These are phyloP conservation scores for Misgurnus anguillicaudatus DNA, from an alignment of 2,113 vertebrate species.

Conservation along the genomic window DNA sequence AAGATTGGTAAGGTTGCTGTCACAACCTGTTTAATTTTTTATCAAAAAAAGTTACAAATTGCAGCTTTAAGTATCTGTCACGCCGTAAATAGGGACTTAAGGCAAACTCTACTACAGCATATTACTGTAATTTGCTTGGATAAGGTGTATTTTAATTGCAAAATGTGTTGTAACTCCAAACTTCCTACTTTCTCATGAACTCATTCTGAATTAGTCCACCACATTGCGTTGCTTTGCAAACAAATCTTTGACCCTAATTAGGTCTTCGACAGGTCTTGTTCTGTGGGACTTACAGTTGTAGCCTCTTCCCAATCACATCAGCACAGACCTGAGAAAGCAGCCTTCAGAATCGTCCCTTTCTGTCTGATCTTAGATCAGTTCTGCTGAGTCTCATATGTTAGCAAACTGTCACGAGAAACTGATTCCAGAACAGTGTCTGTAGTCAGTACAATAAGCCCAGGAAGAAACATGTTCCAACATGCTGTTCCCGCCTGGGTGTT, in stretches of 20 bases:
- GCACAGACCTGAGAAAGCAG: slow-evolving; percentile 37
- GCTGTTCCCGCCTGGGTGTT: slow-evolving; percentile 55
- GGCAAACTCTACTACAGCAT: too few species aligned
- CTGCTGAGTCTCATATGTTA: neutral
- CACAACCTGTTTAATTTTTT: too few species aligned
- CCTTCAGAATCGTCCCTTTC: neutral
- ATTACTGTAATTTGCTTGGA: too few species aligned
- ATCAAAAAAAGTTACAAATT: too few species aligned
- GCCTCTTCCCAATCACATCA: slow-evolving; percentile 61
- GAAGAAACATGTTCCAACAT: slow-evolving; percentile 47
- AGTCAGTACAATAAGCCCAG: neutral
- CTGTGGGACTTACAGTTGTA: slow-evolving; percentile 58
- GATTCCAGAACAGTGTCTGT: slow-evolving; percentile 27
- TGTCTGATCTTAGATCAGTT: slow-evolving; percentile 34
- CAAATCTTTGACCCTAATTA: slow-evolving; percentile 49
- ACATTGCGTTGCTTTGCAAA: slow-evolving; percentile 62
- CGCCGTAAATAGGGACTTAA: too few species aligned
- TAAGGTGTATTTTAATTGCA: too few species aligned
- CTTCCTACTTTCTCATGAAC: slow-evolving; percentile 57
- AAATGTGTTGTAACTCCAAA: too few species aligned
- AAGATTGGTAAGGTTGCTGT: too few species aligned
- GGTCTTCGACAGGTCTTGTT: slow-evolving; percentile 47
- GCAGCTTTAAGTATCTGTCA: too few species aligned
- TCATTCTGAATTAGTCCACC: slow-evolving; percentile 63
- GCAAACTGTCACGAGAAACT: slow-evolving; percentile 8